Evolutionary conservation across 1,140 invertebrate species (phyloP).

Genomic region (Orchesella cincta): DNA sequence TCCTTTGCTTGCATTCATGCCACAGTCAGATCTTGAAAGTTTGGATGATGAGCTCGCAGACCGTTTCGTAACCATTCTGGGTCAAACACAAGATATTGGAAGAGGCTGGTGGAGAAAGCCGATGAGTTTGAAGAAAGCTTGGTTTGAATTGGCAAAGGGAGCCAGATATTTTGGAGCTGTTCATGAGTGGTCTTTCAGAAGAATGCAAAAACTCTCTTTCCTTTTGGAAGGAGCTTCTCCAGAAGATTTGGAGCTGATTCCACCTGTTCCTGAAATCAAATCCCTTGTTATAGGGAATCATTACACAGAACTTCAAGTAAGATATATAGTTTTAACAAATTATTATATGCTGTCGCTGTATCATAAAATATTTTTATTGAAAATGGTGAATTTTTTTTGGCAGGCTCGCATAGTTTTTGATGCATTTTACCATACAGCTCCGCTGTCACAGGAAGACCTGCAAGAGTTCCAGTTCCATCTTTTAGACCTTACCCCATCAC

Average conservation of each 20-base stretch:
- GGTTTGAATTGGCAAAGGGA: constrained; percentile 43
- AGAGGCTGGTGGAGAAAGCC: constrained; percentile 41
- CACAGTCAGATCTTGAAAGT: constrained; percentile 28
- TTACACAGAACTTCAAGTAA: constrained; percentile 41
- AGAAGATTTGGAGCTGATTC: constrained; percentile 40
- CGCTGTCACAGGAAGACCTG: constrained; percentile 39
- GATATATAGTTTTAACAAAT: not conserved
- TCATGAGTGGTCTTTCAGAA: constrained; percentile 42
- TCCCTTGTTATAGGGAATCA: constrained; percentile 40
- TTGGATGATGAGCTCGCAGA: constrained; percentile 41
- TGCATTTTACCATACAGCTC: constrained; percentile 33
- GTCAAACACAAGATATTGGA: constrained; percentile 38
- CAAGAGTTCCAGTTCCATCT: constrained; percentile 44
- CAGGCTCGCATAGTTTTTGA: constrained; percentile 42
- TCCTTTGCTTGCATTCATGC: constrained; percentile 36
- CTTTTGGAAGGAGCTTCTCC: constrained; percentile 41
- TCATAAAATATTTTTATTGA: constrained; percentile 3
- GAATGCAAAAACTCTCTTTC: constrained; percentile 42
- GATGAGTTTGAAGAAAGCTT: constrained; percentile 39
- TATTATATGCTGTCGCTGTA: not conserved
- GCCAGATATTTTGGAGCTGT: constrained; percentile 41
- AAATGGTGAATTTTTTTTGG: constrained; percentile 18
- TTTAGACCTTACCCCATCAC: constrained; percentile 27
- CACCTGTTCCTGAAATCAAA: constrained; percentile 41
- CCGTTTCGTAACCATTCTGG: constrained; percentile 35